These are phyloP conservation scores for Vimba vimba DNA, from an alignment of 2,113 vertebrate species.

Conservation along the genomic window DNA sequence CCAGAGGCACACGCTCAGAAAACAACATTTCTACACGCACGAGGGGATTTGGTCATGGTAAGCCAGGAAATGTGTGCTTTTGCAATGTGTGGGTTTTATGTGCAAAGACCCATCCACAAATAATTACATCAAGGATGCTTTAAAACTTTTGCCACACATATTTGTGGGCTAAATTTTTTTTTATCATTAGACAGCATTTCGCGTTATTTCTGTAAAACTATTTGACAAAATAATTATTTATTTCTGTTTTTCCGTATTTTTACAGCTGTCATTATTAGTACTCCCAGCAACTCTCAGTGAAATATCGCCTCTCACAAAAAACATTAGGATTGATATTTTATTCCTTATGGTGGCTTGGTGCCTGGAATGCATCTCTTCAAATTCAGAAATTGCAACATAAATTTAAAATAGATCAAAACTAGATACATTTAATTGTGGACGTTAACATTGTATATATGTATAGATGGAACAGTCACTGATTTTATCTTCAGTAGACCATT, in stretches of 20 bases:
- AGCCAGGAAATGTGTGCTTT: conserved; percentile 11
- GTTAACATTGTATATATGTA: not conserved
- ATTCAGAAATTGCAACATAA: not conserved
- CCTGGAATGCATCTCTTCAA: not conserved
- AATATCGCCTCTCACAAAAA: not conserved
- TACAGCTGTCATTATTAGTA: not conserved
- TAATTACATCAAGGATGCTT: conserved; percentile 40
- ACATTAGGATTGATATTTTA: not conserved
- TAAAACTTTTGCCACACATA: conserved; percentile 34
- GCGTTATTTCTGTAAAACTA: not conserved
- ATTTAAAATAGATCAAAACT: not conserved
- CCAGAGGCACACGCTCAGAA: not conserved
- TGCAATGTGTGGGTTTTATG: conserved; percentile 15
- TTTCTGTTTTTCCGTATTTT: not conserved
- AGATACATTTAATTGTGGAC: not conserved
- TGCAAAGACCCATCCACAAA: conserved; percentile 12
- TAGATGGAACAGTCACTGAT: not conserved
- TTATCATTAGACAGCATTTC: not conserved
- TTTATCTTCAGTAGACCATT: not conserved
- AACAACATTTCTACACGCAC: conserved; percentile 19
- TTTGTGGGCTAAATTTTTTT: not conserved
- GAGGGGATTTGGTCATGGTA: conserved; percentile 20
- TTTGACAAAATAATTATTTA: not conserved
- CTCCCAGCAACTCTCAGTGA: not conserved
- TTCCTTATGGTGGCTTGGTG: not conserved